These are phyloP conservation scores for Sialia sialis DNA, from an alignment of 2,113 vertebrate genomes.

Conservation along the genomic window DNA sequence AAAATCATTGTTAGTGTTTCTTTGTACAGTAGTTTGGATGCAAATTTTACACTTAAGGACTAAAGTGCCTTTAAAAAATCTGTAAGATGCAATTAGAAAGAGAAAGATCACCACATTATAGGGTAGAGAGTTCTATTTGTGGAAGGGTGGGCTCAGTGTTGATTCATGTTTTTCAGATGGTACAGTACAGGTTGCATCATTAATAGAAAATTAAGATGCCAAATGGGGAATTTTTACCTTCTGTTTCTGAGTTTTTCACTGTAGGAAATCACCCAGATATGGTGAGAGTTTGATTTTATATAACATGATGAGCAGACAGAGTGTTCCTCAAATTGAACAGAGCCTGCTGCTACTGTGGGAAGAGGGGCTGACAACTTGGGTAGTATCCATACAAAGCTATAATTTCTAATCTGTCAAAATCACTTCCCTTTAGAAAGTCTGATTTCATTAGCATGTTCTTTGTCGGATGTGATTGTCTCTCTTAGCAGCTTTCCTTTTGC, in stretches of 20 bases:
- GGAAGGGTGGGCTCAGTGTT: conserved; percentile 19
- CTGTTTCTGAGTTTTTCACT: conserved; percentile 58
- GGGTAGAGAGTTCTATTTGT: conserved; percentile 16
- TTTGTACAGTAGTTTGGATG: conserved; percentile 48
- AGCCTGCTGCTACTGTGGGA: conserved; percentile 66
- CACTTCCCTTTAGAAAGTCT: conserved; percentile 69
- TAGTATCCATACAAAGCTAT: conserved; percentile 68
- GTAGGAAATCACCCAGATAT: conserved; percentile 66
- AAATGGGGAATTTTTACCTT: conserved; percentile 60
- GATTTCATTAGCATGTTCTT: conserved; percentile 73
- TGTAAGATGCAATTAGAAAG: conserved; percentile 52
- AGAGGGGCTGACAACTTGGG: conserved; percentile 66
- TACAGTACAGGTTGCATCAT: conserved; percentile 53
- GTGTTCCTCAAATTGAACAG: conserved; percentile 62
- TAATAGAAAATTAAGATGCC: conserved; percentile 61
- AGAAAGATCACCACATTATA: conserved; percentile 33
- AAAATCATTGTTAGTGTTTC: conserved; percentile 59
- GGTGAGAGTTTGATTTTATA: conserved; percentile 62
- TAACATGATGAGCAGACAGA: conserved; percentile 62
- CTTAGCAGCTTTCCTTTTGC: conserved; percentile 56
- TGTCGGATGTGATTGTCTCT: conserved; percentile 64
- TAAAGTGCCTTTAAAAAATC: conserved; percentile 64
- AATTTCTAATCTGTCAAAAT: conserved; percentile 77
- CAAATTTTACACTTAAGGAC: conserved; percentile 48
- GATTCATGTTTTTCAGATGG: conserved; percentile 60